Base-by-base conservation (phyloP, 2,113 vertebrate species). In the Pleuronectes platessa region DNA sequence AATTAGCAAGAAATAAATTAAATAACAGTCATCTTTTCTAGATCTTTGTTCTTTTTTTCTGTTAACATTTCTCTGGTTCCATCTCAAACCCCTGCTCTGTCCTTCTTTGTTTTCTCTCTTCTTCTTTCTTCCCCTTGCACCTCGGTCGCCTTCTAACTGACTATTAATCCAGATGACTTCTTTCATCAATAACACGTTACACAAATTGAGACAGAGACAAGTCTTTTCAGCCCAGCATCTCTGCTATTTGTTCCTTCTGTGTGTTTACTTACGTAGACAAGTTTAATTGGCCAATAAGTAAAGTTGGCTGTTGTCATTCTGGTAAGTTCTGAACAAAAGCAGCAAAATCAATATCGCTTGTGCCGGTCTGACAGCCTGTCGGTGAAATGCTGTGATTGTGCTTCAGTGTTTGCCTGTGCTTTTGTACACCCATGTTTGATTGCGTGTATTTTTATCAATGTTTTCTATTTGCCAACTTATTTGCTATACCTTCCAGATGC, bases 121-220 rank as follows among this genome's bases (percentile, higher is more conserved):
- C 23, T 24, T 35, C 20, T 67, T 72, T 56, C 40, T 74, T 53
- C 49, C 23, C 55, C 23, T 40, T 73, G 26, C 51, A 15, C 53
- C 45, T 73, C 2, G 1, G 51, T 37, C 23, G 24, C 24, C 61
- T 45, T 63, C 70, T 71, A 64, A 78, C 68, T 65, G 68, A 66
- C 80, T 68, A 74, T 90, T 90, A 88, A 90, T 88, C 65, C 79
- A 71, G 55, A 78, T 82, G 78, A 82, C 59, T 86, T 88, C 35
- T 87, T 74, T 80, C 59, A 76, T 88, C 76, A 84, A 90, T 88
- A 89, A 71, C 61, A 66, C 73, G 72, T 72, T 79, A 56, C 60
- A 81, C 13, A 70, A 86, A 74, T 35, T 63, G 77, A 77, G 78
- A 81, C 27, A 23, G 42, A 86, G 68, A 73, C 27, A 13, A 76